Conservation (phyloP, 2,113 vertebrate genomes). For the Piliocolobus tephrosceles region DNA sequence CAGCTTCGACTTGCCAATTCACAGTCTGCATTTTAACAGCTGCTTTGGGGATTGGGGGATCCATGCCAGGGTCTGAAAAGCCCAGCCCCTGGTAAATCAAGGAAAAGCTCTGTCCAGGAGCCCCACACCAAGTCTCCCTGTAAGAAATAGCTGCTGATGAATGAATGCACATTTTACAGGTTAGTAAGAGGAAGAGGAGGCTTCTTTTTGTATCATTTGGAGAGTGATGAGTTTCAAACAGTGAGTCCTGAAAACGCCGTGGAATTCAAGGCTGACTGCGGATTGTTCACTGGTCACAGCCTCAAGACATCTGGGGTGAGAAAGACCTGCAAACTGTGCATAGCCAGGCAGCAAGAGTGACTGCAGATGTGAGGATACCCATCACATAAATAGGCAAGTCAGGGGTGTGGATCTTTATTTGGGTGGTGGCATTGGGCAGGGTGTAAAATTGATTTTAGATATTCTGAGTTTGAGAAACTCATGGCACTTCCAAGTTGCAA, state of each 20-base stretch:
- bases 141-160: neutral
- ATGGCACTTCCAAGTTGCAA: neutral
- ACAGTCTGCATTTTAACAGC: neutral
- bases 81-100: neutral
- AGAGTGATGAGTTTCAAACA: accelerated
- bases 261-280: neutral
- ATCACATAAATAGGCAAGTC: accelerated
- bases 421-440: too few relatives aligned
- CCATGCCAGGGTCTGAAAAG: accelerated
- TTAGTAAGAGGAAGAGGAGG: neutral
- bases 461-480: neutral
- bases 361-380: accelerated
- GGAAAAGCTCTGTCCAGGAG: too few relatives aligned
- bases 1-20: neutral
- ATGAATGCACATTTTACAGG: accelerated
- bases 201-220: accelerated
- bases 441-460: neutral
- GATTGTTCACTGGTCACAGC: accelerated
- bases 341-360: neutral
- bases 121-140: accelerated
- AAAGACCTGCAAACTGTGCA: neutral
- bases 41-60: too few relatives aligned
- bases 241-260: accelerated
- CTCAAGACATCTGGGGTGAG: neutral
- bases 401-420: accelerated